phyloP scores from a whole-genome alignment of 2,113 vertebrate species.

The Salvelinus namaycush region DNA sequence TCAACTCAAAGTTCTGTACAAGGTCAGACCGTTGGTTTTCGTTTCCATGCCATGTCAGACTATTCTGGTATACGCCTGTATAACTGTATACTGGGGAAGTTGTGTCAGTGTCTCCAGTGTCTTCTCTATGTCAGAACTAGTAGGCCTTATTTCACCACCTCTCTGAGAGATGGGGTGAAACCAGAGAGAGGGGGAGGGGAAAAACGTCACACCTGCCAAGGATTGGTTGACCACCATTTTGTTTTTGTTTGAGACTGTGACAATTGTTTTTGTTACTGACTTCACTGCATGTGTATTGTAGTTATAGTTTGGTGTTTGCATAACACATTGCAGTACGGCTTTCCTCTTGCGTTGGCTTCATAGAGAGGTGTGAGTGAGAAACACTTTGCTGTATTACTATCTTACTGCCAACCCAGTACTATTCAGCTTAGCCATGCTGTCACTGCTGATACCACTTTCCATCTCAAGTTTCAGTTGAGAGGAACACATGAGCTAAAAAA shows the following conservation, averaged over 20 bases:
- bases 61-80: background rate
- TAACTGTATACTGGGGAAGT: background rate
- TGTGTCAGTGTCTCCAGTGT: background rate
- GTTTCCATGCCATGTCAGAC: slow-evolving; percentile 8
- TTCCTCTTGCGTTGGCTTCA: slow-evolving; percentile 10
- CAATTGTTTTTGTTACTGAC: background rate
- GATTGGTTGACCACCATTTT: slow-evolving; percentile 41
- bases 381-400: slow-evolving; percentile 9
- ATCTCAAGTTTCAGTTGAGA: background rate
- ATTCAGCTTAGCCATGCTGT: background rate
- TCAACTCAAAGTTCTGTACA: background rate
- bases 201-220: slow-evolving; percentile 32
- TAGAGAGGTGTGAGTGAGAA: slow-evolving; percentile 28
- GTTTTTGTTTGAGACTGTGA: slow-evolving; percentile 22
- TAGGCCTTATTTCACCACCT: background rate
- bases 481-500: background rate
- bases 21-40: slow-evolving; percentile 8
- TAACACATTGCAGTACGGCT: background rate
- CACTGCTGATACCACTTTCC: background rate
- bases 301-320: background rate
- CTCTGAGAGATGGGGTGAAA: no score
- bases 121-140: background rate
- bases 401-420: background rate
- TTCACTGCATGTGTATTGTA: background rate
- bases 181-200: background rate